Conservation (phyloP, 1,140 invertebrate species). For the Cyclargus thomasi region DNA sequence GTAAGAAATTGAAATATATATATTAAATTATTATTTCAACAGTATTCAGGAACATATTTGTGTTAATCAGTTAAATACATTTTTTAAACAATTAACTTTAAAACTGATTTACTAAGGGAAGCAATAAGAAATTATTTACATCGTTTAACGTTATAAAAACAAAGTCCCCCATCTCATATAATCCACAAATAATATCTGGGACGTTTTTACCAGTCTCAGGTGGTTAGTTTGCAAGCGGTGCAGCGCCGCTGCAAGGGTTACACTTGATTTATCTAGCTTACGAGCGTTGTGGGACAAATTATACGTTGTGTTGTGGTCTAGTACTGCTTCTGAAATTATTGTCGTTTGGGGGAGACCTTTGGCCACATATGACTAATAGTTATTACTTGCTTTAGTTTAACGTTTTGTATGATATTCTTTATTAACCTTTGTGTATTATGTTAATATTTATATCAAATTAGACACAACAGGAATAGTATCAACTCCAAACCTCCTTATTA, state of each 20-base stretch:
- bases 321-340: neutral
- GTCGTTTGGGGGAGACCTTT: neutral
- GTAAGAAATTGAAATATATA: no score
- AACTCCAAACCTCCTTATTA: no score
- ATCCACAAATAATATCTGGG: constrained; percentile 37
- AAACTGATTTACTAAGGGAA: no score
- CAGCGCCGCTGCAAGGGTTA: constrained; percentile 60
- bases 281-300: constrained; percentile 52
- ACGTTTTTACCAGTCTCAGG: constrained; percentile 70
- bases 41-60: no score
- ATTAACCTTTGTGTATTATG: no score
- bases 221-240: constrained; percentile 66
- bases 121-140: neutral
- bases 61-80: no score
- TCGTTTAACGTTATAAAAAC: neutral
- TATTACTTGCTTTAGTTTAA: no score
- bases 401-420: no score
- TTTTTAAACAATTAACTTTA: no score
- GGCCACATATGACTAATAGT: neutral
- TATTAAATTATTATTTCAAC: no score
- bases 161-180: neutral
- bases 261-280: constrained; percentile 62
- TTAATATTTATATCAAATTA: no score
- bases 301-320: constrained; percentile 26
- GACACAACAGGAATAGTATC: no score